These are phyloP conservation scores for Diloba caeruleocephala DNA, from an alignment of 2,888 invertebrate species.

Conservation along the genomic window DNA sequence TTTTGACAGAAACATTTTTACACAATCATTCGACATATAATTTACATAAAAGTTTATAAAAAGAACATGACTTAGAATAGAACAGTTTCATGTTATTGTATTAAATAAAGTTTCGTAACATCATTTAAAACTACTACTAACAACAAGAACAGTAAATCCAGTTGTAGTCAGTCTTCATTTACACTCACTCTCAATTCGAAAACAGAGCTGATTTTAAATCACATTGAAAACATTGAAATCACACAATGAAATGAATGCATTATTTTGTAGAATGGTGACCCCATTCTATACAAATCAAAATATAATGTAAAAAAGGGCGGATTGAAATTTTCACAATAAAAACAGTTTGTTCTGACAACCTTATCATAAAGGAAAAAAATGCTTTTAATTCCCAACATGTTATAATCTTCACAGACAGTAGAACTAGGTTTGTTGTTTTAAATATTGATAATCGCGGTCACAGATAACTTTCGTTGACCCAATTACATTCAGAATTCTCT, in stretches of 20 bases:
- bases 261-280: slow-evolving; percentile 47
- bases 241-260: slow-evolving; percentile 48
- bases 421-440: slow-evolving; percentile 37
- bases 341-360: slow-evolving; percentile 37
- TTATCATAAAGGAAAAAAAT: slow-evolving; percentile 14
- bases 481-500: slow-evolving; percentile 38
- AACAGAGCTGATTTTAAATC: slow-evolving; percentile 40
- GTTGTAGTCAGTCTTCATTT: slow-evolving; percentile 84
- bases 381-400: slow-evolving; percentile 14
- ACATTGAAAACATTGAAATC: slow-evolving; percentile 44
- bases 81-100: slow-evolving; percentile 38
- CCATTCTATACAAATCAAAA: slow-evolving; percentile 37
- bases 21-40: slow-evolving; percentile 40
- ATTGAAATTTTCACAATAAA: slow-evolving; percentile 14
- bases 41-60: slow-evolving; percentile 45
- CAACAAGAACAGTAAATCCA: slow-evolving; percentile 61
- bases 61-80: slow-evolving; percentile 31
- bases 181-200: slow-evolving; percentile 66
- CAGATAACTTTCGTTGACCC: slow-evolving; percentile 41
- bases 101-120: slow-evolving; percentile 45
- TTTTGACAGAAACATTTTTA: too few species aligned
- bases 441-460: slow-evolving; percentile 44
- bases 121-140: slow-evolving; percentile 53
- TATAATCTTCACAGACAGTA: slow-evolving; percentile 40
- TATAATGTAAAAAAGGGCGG: slow-evolving; percentile 17